These are phyloP conservation scores for Acanthurus tractus DNA, from an alignment of 2,797 vertebrate species.

Conservation along the genomic window DNA sequence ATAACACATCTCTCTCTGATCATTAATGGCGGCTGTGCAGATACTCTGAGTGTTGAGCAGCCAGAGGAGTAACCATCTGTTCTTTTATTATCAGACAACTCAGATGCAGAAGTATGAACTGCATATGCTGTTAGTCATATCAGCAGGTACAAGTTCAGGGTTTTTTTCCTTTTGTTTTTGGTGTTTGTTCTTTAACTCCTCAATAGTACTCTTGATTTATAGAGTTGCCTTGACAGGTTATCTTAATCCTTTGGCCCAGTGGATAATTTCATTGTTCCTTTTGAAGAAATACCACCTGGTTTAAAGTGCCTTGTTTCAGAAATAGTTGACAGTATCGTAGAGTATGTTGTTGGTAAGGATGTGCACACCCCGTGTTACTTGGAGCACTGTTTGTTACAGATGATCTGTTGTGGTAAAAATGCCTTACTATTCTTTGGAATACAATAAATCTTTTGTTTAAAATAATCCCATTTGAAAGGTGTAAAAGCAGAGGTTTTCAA, in stretches of 20 bases:
- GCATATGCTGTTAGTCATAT: conserved; percentile 13
- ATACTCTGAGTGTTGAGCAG: conserved; percentile 2
- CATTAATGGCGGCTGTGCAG: conserved; percentile 45
- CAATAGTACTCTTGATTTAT: conserved; percentile 4
- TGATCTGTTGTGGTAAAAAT: conserved; percentile 27
- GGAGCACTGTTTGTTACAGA: conserved; percentile 17
- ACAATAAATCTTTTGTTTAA: conserved; percentile 42
- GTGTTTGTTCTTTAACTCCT: conserved; percentile 4
- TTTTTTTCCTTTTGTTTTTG: not conserved
- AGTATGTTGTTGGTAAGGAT: no score
- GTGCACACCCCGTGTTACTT: no score
- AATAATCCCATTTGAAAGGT: conserved; percentile 4
- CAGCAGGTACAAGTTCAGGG: conserved; percentile 9
- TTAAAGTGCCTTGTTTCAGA: no score
- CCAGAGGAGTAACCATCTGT: conserved; percentile 32
- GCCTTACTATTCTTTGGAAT: conserved; percentile 26
- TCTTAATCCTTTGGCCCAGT: not conserved
- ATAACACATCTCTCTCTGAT: conserved; percentile 71
- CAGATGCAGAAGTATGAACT: not conserved
- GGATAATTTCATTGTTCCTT: conserved; percentile 33
- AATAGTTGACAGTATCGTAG: no score
- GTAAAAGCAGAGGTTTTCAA: conserved; percentile 12
- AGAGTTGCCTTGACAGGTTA: not conserved
- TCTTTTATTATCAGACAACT: not conserved
- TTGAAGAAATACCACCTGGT: no score